Conservation (phyloP, 2,888 invertebrate genomes). For the Drosophila testacea region DNA sequence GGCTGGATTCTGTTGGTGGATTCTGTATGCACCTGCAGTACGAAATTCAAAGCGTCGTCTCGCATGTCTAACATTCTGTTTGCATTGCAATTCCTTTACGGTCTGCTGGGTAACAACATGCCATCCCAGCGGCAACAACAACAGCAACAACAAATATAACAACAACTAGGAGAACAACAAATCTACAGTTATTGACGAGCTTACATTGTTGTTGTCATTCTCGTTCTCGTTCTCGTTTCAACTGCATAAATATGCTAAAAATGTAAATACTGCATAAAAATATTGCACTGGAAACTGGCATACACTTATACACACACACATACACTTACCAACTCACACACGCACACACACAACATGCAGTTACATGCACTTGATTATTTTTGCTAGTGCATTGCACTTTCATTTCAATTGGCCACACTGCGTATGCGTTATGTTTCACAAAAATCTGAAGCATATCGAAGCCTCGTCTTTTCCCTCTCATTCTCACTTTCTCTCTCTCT, state of each 20-base stretch:
- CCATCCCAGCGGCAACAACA: slow-evolving; percentile 34
- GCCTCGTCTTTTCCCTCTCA: neutral
- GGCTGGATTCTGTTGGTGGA: neutral
- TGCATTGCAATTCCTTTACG: slow-evolving; percentile 70
- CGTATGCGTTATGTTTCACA: slow-evolving; percentile 62
- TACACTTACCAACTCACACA: neutral
- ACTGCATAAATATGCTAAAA: slow-evolving; percentile 72
- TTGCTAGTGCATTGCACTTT: slow-evolving; percentile 49
- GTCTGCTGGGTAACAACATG: slow-evolving; percentile 65
- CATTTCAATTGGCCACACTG: slow-evolving; percentile 41
- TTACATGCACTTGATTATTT: slow-evolving; percentile 41
- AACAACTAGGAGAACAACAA: slow-evolving; percentile 22
- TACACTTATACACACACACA: slow-evolving; percentile 11
- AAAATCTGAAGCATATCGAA: slow-evolving; percentile 31
- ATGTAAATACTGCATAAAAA: slow-evolving; percentile 69
- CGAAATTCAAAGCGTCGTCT: slow-evolving; percentile 56
- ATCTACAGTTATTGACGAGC: slow-evolving; percentile 55
- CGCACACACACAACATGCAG: neutral
- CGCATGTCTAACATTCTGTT: slow-evolving; percentile 68
- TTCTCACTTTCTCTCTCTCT: slow-evolving; percentile 9
- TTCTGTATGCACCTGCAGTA: slow-evolving; percentile 43
- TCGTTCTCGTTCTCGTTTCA: slow-evolving; percentile 22
- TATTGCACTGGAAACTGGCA: slow-evolving; percentile 45
- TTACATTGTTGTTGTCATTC: slow-evolving; percentile 43
- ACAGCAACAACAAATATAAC: slow-evolving; percentile 9